Base-by-base conservation (phyloP, 2,113 vertebrate species). In the Dromas ardeola region DNA sequence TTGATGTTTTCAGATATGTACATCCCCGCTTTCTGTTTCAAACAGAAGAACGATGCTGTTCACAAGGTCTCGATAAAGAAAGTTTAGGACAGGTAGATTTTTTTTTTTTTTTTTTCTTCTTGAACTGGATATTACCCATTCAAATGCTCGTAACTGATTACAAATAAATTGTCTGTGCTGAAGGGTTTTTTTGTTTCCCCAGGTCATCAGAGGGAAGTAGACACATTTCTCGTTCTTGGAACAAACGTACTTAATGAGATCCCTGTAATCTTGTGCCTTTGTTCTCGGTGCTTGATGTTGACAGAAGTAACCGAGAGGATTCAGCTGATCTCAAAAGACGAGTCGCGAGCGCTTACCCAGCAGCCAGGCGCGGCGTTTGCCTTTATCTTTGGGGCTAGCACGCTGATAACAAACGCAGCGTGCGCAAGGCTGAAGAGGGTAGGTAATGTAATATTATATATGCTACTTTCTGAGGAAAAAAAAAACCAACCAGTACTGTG, bases 181-280 rank as follows among this genome's bases (percentile, higher is more conserved):
- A 94, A 94, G 77, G 76, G 78, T 49, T 91, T 86, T 94, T 93
- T 88, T 84, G 67, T 96, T 97, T 91, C 77, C 84, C 77, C 71
- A 90, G 94, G 86, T 93, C 91, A 53, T 87, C 81, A 84, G 88
- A 85, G 83, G 78, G 56, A 94, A 89, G 80, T 65, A 87, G 89
- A 49, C 32, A 22, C 20, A 3, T 79, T 79, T 49, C 81, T 94
- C 79, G 56, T 85, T 94, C 53, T 95, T 61, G 89, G 81, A 89
- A 85, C 90, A 70, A 85, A 82, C 15, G 7, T 80, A 3, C 45
- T 77, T 88, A 58, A 71, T 78, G 81, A 86, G 73, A 50, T 76
- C 49, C 85, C 50, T 38, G 2, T 92, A 59, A 86, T 81, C 55
- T 83, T 62, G 82, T 74, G 80, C 84, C 87, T 89, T 72, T 91